Evolutionary conservation across 1,140 invertebrate genomes (phyloP).

Genomic region (Luehdorfia chinensis): DNA sequence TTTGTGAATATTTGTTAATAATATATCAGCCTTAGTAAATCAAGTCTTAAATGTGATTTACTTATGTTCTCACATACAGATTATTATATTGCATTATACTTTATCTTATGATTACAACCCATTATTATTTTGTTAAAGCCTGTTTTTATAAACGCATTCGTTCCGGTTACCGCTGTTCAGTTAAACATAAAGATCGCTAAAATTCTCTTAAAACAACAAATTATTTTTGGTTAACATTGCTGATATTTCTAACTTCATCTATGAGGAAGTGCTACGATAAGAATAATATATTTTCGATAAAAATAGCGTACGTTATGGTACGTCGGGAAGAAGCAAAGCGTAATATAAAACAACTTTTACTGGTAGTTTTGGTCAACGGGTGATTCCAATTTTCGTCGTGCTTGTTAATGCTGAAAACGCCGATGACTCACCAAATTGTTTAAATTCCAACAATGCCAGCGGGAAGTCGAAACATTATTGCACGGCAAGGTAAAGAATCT

Average conservation of each 20-base stretch:
- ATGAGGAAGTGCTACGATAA: conserved; percentile 18
- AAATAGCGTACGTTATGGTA: conserved; percentile 2
- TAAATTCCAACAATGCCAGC: conserved; percentile 72
- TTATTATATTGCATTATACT: background rate
- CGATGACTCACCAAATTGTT: conserved; percentile 74
- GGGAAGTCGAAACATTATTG: conserved; percentile 68
- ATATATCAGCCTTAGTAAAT: too few species aligned
- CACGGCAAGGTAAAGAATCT: conserved; percentile 51
- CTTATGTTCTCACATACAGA: too few species aligned
- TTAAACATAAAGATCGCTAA: too few species aligned
- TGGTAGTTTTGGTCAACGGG: conserved; percentile 24
- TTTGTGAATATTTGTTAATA: too few species aligned
- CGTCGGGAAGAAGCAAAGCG: background rate
- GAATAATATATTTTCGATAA: background rate
- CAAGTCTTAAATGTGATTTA: background rate
- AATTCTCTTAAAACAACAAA: too few species aligned
- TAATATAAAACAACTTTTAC: conserved; percentile 24
- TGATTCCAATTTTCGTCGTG: conserved; percentile 1
- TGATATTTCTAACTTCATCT: background rate
- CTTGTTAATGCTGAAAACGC: conserved; percentile 32
- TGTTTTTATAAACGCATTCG: conserved; percentile 3
- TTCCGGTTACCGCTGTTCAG: background rate
- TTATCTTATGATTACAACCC: background rate
- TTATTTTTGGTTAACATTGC: background rate
- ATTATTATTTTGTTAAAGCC: conserved; percentile 1